A percentile compares a stretch with the other conserved stretches of the same genome.
phyloP scores from a whole-genome alignment of 2,797 vertebrate genomes.

The Molossus molossus region DNA sequence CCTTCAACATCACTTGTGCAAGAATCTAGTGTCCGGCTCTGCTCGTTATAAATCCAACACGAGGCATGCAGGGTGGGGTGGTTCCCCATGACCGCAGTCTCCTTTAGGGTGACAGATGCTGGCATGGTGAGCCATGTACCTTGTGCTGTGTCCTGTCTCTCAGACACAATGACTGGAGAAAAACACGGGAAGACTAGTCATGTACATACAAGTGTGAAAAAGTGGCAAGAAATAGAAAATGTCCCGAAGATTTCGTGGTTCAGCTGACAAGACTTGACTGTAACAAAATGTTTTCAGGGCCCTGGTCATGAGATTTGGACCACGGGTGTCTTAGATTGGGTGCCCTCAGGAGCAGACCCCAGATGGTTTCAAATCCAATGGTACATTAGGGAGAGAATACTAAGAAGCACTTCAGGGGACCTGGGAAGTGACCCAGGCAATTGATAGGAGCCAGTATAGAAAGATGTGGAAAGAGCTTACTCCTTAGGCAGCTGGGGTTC shows the following conservation, averaged over 20 bases:
- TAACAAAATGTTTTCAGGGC: background rate
- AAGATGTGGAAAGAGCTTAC: background rate
- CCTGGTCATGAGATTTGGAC: background rate
- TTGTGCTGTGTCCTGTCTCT: background rate
- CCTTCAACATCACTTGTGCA: background rate
- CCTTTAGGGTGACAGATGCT: too few species aligned
- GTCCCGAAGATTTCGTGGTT: background rate
- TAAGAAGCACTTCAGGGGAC: background rate
- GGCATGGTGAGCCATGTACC: background rate
- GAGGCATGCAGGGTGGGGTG: too few species aligned
- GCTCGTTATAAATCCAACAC: background rate
- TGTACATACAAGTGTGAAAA: background rate
- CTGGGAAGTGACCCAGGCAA: background rate
- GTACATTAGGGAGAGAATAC: background rate
- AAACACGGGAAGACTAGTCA: background rate
- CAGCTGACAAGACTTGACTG: background rate
- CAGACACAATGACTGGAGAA: background rate
- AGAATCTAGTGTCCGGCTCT: background rate
- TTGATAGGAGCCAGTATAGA: background rate
- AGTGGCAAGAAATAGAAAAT: background rate
- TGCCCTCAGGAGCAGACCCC: background rate
- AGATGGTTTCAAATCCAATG: background rate
- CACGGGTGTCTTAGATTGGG: background rate
- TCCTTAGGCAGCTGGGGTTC: background rate
- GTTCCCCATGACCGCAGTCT: background rate